Base-by-base conservation (phyloP, 2,888 invertebrate species). In the Caenorhabditis sp. region DNA sequence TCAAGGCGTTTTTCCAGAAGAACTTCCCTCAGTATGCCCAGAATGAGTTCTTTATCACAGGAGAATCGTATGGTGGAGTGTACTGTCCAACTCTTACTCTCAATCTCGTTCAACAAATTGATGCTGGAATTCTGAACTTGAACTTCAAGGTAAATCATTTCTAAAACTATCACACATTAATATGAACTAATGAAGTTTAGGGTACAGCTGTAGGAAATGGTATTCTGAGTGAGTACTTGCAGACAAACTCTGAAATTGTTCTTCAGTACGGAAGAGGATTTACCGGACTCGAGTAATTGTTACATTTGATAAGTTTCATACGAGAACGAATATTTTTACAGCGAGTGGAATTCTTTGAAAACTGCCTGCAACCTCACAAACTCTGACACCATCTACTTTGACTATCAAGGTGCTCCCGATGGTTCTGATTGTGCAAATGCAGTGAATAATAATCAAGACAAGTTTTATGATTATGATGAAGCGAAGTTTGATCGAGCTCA, bases 11-110 rank as follows among this genome's bases (percentile, higher is more conserved):
- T 86, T 90, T 91, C 81, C 22, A 65, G 55, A 55, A 62, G 75
- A 78, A 90, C 61, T 91, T 89, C 83, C 90, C 90, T 3, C 89
- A 90, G 76, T 91, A 89, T 70, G 83, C 81, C 7, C 73, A 82
- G 2, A 89, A 90, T 80, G 89, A 90, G 17, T 91, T 91, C 81
- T 91, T 88, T 83, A 74, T 86, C 39, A 81, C 81, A 30, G 86
- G 85, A 15, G 84, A 85, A 52, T 83, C 83, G 8, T 85, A 86
- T 41, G 84, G 76, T 24, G 90, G 83, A 24, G 81, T 82, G 13
- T 79, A 82, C 43, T 79, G 77, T 3, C 79, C 80, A 22, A 82
- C 81, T 4, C 46, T 83, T 35, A 66, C 77, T 1, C 55, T 73
- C 8, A 65, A 68, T 6, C 30, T 81, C 8, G 43, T 82, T 27